A percentile compares a stretch with the other conserved stretches of the same genome.
phyloP scores from a whole-genome alignment of 2,888 invertebrate species.

The Orthonevra nobilis region DNA sequence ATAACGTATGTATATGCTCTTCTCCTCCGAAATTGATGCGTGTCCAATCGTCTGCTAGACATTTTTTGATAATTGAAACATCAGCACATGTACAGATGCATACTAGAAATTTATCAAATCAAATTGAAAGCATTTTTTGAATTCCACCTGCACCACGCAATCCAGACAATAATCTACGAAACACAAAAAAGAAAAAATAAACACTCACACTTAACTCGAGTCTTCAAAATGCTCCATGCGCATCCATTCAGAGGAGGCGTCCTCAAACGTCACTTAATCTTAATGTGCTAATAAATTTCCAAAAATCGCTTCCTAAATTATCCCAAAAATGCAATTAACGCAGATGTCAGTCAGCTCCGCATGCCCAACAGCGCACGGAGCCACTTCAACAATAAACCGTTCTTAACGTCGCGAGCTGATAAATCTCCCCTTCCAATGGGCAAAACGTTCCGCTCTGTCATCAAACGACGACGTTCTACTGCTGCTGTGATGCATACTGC shows the following conservation, averaged over 20 bases:
- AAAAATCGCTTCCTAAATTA: slow-evolving; percentile 64
- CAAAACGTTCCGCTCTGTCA: slow-evolving; percentile 44
- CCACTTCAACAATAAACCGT: slow-evolving; percentile 40
- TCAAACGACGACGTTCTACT: slow-evolving; percentile 32
- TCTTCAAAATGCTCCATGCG: slow-evolving; percentile 1
- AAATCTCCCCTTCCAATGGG: slow-evolving; percentile 43
- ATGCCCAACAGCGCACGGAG: background rate
- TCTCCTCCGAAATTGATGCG: too few relatives aligned
- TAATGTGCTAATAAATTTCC: slow-evolving; percentile 70
- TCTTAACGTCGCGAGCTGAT: slow-evolving; percentile 42
- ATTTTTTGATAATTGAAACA: too few relatives aligned
- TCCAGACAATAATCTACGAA: too few relatives aligned
- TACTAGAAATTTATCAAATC: too few relatives aligned
- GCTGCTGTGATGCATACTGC: slow-evolving; percentile 15
- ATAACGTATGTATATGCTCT: too few relatives aligned
- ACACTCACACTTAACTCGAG: too few relatives aligned
- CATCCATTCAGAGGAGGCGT: slow-evolving; percentile 47
- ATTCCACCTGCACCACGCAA: slow-evolving; percentile 31
- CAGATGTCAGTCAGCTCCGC: slow-evolving; percentile 60
- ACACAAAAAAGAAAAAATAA: too few relatives aligned
- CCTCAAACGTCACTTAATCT: slow-evolving; percentile 60
- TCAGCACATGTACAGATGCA: too few relatives aligned
- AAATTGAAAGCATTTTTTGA: background rate
- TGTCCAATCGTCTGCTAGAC: too few relatives aligned
- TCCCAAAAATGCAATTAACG: slow-evolving; percentile 67